A percentile compares a stretch with the other conserved stretches of the same genome.
Evolutionary conservation across 2,797 vertebrate species (phyloP).

Genomic region (Sebastes itinus): DNA sequence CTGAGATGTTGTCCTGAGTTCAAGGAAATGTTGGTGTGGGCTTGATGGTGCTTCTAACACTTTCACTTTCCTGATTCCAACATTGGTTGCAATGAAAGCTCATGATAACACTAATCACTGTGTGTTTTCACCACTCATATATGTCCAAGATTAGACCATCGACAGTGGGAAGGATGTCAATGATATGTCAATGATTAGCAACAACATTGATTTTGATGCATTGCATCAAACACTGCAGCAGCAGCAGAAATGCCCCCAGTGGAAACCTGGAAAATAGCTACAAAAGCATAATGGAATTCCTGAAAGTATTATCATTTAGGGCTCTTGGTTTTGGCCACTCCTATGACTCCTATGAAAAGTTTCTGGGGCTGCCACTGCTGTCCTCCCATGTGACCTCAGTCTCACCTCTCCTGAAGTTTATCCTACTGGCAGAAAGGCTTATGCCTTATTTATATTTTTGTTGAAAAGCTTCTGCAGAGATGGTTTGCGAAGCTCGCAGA

Average conservation of each 20-base stretch:
- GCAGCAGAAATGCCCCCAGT: accelerated
- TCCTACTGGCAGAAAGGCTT: constrained; percentile 11
- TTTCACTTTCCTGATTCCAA: background rate
- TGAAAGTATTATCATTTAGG: accelerated
- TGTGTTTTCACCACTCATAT: background rate
- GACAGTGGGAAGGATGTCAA: background rate
- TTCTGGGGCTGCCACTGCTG: background rate
- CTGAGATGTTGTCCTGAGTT: background rate
- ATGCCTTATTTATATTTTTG: background rate
- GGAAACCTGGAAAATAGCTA: too few relatives aligned
- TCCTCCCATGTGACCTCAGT: background rate
- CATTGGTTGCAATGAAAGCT: background rate
- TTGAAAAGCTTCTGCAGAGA: background rate
- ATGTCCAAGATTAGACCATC: background rate
- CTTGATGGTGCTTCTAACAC: background rate
- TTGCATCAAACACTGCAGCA: too few relatives aligned
- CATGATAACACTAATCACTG: background rate
- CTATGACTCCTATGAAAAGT: too few relatives aligned
- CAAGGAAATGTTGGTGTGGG: constrained; percentile 12
- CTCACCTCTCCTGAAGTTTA: background rate
- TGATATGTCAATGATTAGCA: too few relatives aligned
- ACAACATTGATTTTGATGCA: too few relatives aligned
- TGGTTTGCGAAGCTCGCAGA: background rate
- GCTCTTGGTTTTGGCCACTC: too few relatives aligned
- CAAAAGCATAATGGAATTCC: too few relatives aligned